Percentiles rank a stretch among this genome's conserved stretches.
Conservation (phyloP, 2,797 vertebrate genomes). For the Euphonia xanthogaster region DNA sequence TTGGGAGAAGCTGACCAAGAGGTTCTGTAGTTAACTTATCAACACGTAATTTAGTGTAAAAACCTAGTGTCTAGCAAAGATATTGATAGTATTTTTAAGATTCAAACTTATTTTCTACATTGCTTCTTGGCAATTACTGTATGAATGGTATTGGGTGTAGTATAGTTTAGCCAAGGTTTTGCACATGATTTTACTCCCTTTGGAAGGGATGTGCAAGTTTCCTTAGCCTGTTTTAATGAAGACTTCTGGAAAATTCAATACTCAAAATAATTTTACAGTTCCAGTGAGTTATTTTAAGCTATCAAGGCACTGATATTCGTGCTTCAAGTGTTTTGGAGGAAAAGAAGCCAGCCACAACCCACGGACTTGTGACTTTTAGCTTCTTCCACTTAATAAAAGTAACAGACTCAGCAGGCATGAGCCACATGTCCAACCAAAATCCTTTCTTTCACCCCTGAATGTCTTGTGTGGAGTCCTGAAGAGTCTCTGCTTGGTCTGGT, state of each 20-base stretch:
- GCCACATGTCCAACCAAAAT: accelerated
- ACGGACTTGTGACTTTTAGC: background rate
- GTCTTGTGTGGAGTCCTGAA: background rate
- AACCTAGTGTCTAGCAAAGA: background rate
- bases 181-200: accelerated
- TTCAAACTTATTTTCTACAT: background rate
- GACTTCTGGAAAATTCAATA: background rate
- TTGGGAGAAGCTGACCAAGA: background rate
- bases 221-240: background rate
- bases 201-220: background rate
- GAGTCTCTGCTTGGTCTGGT: background rate
- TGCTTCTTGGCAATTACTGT: background rate
- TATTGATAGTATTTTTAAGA: background rate
- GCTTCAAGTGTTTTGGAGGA: background rate
- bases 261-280: background rate
- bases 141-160: background rate
- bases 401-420: background rate
- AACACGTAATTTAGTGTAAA: background rate
- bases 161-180: background rate
- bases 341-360: background rate
- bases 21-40: background rate
- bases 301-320: background rate
- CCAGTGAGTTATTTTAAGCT: background rate
- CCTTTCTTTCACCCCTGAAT: background rate
- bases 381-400: background rate